Percentiles rank a stretch among this genome's conserved stretches.
These are phyloP conservation scores for Pocota personata DNA, from an alignment of 2,888 invertebrate genomes.

Conservation along the genomic window DNA sequence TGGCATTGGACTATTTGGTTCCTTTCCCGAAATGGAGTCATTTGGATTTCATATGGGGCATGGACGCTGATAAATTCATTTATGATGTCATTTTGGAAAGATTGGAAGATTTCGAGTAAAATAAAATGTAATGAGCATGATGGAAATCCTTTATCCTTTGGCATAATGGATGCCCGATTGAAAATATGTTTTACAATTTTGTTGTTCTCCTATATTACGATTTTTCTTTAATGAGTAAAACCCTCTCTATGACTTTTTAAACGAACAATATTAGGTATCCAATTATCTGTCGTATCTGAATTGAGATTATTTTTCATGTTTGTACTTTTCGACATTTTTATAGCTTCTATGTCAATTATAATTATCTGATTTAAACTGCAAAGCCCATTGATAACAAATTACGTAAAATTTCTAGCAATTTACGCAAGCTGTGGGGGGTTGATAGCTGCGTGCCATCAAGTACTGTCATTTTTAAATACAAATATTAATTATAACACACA, in stretches of 20 bases:
- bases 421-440: constrained; percentile 7
- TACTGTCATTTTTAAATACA: background rate
- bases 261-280: too few species aligned
- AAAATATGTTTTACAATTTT: background rate
- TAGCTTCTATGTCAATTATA: background rate
- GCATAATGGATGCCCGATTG: background rate
- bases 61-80: constrained; percentile 85
- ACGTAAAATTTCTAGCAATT: background rate
- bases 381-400: background rate
- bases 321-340: background rate
- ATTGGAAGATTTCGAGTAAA: constrained; percentile 15
- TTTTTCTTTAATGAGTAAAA: too few species aligned
- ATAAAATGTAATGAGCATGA: background rate
- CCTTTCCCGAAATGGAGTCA: constrained; percentile 84
- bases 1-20: constrained; percentile 84
- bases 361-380: background rate
- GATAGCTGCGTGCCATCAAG: background rate
- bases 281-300: constrained; percentile 1
- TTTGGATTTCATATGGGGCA: constrained; percentile 86
- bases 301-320: background rate
- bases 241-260: background rate
- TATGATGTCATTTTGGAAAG: constrained; percentile 78
- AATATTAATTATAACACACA: background rate
- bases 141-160: background rate
- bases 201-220: too few species aligned